phyloP scores from a whole-genome alignment of 2,113 vertebrate genomes.

The Dryoscopus gambensis region DNA sequence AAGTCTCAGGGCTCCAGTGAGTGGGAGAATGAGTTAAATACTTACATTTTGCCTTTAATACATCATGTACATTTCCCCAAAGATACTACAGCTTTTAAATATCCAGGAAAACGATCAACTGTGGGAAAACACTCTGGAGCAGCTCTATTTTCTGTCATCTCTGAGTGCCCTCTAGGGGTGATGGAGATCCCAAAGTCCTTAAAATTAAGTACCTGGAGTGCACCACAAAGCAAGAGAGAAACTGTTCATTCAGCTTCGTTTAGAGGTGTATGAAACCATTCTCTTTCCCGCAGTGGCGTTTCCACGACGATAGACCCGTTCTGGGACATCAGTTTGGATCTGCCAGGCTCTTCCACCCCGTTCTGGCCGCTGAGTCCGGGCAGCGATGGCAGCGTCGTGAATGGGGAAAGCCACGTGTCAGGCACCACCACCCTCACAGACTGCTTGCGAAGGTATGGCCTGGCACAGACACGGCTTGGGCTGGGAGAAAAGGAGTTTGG shows the following conservation, averaged over 20 bases:
- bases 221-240: background rate
- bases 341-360: slow-evolving; percentile 94
- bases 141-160: background rate
- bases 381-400: slow-evolving; percentile 89
- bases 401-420: slow-evolving; percentile 89
- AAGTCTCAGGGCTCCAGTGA: background rate
- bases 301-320: slow-evolving; percentile 99
- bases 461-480: rapidly evolving
- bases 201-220: background rate
- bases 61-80: background rate
- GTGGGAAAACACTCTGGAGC: background rate
- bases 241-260: background rate
- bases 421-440: slow-evolving; percentile 97
- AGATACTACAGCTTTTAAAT: background rate
- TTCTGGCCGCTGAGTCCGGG: slow-evolving; percentile 98
- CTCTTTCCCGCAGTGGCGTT: slow-evolving; percentile 79
- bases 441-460: slow-evolving; percentile 89
- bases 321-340: slow-evolving; percentile 98
- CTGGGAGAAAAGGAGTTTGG: background rate
- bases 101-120: background rate
- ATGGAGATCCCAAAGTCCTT: background rate
- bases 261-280: background rate
- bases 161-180: background rate
- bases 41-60: background rate
- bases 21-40: background rate